phyloP scores from a whole-genome alignment of 2,113 vertebrate genomes.

The Indicator indicator region DNA sequence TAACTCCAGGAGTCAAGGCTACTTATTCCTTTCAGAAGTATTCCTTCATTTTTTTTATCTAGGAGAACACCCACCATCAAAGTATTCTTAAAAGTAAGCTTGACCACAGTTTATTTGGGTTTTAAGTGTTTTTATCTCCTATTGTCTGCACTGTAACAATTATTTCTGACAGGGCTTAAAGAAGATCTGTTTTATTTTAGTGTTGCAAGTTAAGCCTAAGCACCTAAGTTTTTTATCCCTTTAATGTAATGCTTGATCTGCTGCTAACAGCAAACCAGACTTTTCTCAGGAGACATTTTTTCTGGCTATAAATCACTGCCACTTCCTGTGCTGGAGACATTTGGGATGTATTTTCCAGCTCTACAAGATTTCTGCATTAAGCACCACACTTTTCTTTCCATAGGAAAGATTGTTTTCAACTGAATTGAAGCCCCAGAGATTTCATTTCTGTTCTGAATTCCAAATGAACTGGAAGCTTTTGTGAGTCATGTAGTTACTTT shows the following conservation, averaged over 20 bases:
- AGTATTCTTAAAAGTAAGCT: background rate
- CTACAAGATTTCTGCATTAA: background rate
- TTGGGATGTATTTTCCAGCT: background rate
- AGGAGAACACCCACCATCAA: background rate
- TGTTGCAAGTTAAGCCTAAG: background rate
- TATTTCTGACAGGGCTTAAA: background rate
- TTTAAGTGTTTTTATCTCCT: background rate
- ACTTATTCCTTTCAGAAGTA: background rate
- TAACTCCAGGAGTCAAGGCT: background rate
- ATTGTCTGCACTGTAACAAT: background rate
- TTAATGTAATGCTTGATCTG: background rate
- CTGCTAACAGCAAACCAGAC: background rate
- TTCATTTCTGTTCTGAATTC: background rate
- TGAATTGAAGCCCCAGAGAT: background rate
- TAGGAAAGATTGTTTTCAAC: background rate
- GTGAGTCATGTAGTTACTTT: conserved; percentile 2
- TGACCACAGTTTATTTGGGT: background rate
- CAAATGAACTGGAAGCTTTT: background rate
- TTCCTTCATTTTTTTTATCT: background rate
- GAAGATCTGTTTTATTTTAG: background rate
- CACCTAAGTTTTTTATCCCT: background rate
- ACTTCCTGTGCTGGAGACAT: background rate
- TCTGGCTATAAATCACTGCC: background rate
- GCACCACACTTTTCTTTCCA: background rate
- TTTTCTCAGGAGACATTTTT: background rate